These are phyloP conservation scores for Pheosia gnoma DNA, from an alignment of 2,888 invertebrate species.

Conservation along the genomic window DNA sequence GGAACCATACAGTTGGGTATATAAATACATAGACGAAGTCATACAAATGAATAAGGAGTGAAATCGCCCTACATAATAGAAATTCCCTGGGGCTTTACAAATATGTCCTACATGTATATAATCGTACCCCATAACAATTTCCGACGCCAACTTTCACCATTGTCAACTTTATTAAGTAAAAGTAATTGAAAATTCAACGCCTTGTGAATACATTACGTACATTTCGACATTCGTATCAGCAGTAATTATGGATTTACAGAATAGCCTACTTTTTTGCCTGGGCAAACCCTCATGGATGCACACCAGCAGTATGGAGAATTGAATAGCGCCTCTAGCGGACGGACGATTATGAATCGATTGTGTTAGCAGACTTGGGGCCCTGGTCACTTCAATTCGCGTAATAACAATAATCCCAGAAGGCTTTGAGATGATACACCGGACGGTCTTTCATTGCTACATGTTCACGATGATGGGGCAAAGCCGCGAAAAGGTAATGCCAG, in stretches of 20 bases:
- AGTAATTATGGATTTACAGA: no score
- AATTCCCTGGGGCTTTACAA: conserved; percentile 40
- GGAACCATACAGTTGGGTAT: not conserved
- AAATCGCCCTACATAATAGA: conserved; percentile 12
- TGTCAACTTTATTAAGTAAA: conserved; percentile 5
- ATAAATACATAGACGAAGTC: not conserved
- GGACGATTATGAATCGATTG: no score
- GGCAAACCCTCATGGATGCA: no score
- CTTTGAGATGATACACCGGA: conserved; percentile 60
- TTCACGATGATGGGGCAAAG: conserved; percentile 86
- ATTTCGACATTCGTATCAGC: not conserved
- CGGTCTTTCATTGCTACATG: conserved; percentile 44
- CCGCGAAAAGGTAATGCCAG: conserved; percentile 91
- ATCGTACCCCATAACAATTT: conserved; percentile 5
- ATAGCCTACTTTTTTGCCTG: no score
- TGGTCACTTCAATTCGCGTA: not conserved
- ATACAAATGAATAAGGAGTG: conserved; percentile 3
- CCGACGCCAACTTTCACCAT: conserved; percentile 33
- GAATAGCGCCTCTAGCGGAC: no score
- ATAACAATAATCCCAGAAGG: conserved; percentile 47
- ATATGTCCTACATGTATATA: conserved; percentile 9
- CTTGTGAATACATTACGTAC: conserved; percentile 1
- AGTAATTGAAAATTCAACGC: conserved; percentile 3
- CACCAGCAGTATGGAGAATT: no score
- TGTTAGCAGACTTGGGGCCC: no score